Percentiles rank a stretch among this genome's conserved stretches.
Conservation (phyloP, 2,113 vertebrate species). For the Rostratula benghalensis region DNA sequence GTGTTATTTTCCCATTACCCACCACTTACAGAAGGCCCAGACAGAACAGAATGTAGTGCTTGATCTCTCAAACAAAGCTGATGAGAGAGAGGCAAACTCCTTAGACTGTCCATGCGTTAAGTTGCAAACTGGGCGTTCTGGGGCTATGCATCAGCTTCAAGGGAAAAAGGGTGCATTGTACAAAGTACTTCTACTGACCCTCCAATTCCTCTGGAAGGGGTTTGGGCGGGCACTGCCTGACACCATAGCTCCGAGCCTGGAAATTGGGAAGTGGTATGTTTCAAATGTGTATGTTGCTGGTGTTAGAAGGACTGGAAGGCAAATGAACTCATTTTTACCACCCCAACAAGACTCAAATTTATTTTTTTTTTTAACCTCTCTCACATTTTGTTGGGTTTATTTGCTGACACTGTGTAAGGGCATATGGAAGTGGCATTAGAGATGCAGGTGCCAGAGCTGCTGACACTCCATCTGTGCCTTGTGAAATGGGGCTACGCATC, state of each 20-base stretch:
- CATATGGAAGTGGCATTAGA: not conserved
- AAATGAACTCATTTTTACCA: not conserved
- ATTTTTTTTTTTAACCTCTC: not conserved
- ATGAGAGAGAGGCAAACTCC: not conserved
- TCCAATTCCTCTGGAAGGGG: not conserved
- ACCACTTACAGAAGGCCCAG: not conserved
- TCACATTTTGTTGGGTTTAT: not conserved
- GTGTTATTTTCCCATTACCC: not conserved
- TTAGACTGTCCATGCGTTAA: not conserved
- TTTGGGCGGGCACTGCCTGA: not conserved
- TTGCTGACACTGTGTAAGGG: not conserved
- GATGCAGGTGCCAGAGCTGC: not conserved
- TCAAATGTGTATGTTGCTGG: not conserved
- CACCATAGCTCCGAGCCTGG: not conserved
- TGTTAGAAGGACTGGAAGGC: not conserved
- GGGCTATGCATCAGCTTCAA: not conserved
- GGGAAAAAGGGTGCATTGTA: not conserved
- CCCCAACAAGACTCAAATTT: not conserved
- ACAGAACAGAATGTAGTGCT: not conserved
- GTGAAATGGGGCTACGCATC: not conserved
- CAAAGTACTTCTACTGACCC: not conserved
- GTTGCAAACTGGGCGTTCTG: not conserved
- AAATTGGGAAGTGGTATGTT: not conserved
- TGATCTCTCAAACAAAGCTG: not conserved
- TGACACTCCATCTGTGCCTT: not conserved